Percentiles rank a stretch among this genome's conserved stretches.
These are phyloP conservation scores for Embidobia sp. DNA, from an alignment of 2,888 invertebrate genomes.

Conservation along the genomic window DNA sequence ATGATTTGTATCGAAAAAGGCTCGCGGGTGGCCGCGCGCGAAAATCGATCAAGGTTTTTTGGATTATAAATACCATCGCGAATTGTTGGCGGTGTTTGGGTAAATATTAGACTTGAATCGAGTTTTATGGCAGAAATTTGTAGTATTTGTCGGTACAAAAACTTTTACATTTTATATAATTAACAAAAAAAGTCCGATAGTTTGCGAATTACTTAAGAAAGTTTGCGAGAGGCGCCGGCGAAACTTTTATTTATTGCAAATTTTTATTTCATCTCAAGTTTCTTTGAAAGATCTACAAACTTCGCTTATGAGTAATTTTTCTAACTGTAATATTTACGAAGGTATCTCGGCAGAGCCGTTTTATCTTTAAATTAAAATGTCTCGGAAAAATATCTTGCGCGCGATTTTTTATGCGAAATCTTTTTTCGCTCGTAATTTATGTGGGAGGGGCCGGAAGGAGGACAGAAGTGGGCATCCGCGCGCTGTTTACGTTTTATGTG, in stretches of 20 bases:
- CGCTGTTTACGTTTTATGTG: constrained; percentile 35
- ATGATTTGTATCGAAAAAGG: constrained; percentile 23
- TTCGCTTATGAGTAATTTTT: constrained; percentile 61
- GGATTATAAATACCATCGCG: constrained; percentile 4
- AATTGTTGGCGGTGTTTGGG: constrained; percentile 7
- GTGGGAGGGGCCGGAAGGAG: constrained; percentile 3
- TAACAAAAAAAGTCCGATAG: constrained; percentile 37
- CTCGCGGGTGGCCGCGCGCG: not conserved
- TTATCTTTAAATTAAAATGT: constrained; percentile 62
- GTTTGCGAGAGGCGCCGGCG: constrained; percentile 36
- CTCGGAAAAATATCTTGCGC: constrained; percentile 40
- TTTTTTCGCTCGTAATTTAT: constrained; percentile 45
- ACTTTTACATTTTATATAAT: constrained; percentile 43
- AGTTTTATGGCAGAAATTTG: constrained; percentile 25
- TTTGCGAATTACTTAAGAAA: constrained; percentile 43
- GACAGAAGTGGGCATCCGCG: not conserved
- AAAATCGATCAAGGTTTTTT: constrained; percentile 26
- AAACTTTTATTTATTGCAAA: constrained; percentile 59
- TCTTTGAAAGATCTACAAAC: constrained; percentile 42
- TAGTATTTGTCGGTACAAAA: constrained; percentile 22
- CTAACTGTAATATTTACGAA: constrained; percentile 62
- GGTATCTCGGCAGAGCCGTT: constrained; percentile 47
- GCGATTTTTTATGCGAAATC: constrained; percentile 55
- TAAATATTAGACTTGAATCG: constrained; percentile 15
- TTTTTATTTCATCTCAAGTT: constrained; percentile 59